Percentiles rank a stretch among this genome's conserved stretches.
Evolutionary conservation across 2,888 invertebrate species (phyloP).

Genomic region (Dexiosoma caninum): DNA sequence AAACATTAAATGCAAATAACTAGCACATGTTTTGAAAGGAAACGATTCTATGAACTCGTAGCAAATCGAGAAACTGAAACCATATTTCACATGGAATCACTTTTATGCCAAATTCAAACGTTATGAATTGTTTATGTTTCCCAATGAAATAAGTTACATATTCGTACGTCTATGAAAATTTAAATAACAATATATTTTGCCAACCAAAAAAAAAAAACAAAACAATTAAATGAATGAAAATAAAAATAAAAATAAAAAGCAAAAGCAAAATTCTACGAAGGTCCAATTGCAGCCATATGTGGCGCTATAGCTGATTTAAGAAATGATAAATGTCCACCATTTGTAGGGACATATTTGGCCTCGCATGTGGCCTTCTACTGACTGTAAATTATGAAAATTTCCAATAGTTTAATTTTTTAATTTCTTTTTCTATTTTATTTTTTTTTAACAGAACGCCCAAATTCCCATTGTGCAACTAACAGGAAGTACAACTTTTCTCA

Average conservation of each 20-base stretch:
- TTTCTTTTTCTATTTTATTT: no score
- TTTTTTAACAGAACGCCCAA: no score
- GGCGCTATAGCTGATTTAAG: background rate
- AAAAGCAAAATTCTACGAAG: background rate
- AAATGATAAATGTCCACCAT: background rate
- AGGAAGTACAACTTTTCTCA: no score
- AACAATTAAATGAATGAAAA: background rate
- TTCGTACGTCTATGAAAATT: no score
- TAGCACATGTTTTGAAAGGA: slow-evolving; percentile 26
- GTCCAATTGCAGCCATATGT: background rate
- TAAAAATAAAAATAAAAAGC: no score
- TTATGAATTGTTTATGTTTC: background rate
- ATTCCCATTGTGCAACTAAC: background rate
- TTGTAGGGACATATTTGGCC: background rate
- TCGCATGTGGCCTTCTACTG: background rate
- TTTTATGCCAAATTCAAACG: background rate
- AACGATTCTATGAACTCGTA: background rate
- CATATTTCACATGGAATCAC: no score
- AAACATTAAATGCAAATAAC: background rate
- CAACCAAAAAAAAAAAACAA: background rate
- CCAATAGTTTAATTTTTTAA: no score
- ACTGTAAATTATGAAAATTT: no score
- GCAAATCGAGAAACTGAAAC: background rate
- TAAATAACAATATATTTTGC: no score
- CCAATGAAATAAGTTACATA: background rate